Evolutionary conservation across 1,140 invertebrate species (phyloP).

Genomic region (Drosophila willistoni): DNA sequence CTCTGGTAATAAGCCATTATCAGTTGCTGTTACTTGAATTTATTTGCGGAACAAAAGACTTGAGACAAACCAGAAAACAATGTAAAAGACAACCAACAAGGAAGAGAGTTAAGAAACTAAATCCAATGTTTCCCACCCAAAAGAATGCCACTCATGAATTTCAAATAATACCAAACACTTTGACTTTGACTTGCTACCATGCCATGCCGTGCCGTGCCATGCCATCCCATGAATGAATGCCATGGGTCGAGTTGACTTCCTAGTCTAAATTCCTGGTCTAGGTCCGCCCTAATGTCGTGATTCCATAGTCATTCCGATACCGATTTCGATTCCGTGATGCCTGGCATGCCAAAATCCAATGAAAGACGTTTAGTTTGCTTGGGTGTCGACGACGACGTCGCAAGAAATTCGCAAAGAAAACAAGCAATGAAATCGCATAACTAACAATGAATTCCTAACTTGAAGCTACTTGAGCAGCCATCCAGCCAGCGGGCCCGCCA

Average conservation of each 20-base stretch:
- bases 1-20: conserved; percentile 72
- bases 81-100: conserved; percentile 1
- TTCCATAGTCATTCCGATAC: conserved; percentile 46
- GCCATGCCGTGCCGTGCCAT: conserved; percentile 57
- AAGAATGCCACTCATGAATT: conserved; percentile 76
- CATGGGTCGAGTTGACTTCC: conserved; percentile 7
- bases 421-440: conserved; percentile 82
- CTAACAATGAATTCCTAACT: conserved; percentile 81
- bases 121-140: conserved; percentile 32
- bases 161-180: conserved; percentile 81
- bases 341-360: conserved; percentile 81
- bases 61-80: conserved; percentile 24
- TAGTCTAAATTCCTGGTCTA: background rate
- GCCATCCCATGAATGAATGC: conserved; percentile 43
- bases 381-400: conserved; percentile 55
- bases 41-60: conserved; percentile 62
- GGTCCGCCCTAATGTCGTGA: conserved; percentile 55
- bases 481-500: conserved; percentile 17
- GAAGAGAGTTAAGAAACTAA: background rate
- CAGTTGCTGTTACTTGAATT: conserved; percentile 74
- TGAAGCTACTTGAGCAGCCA: conserved; percentile 76
- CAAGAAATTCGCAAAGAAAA: conserved; percentile 78
- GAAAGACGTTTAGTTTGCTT: conserved; percentile 77
- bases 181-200: conserved; percentile 72
- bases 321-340: conserved; percentile 54